Percentiles rank a stretch among this genome's conserved stretches.
Conservation (phyloP, 2,888 invertebrate genomes). For the Rhagium mordax region DNA sequence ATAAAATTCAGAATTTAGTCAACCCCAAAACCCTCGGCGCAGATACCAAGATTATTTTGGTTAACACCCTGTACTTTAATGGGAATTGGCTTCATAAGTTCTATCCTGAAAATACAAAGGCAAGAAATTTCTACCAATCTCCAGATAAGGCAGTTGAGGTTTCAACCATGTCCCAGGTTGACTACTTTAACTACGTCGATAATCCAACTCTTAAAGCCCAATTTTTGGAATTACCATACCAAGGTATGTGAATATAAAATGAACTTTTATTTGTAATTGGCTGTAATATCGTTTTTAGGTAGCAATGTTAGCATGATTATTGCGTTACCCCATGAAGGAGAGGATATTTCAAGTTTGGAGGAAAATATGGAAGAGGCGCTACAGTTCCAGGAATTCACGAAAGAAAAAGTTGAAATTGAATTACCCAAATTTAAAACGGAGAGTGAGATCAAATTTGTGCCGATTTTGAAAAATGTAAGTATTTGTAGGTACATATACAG, state of each 20-base stretch:
- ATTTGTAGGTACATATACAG: too few relatives aligned
- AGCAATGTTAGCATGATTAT: slow-evolving; percentile 54
- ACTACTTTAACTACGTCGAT: slow-evolving; percentile 57
- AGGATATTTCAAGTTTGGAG: slow-evolving; percentile 50
- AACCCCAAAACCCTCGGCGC: slow-evolving; percentile 46
- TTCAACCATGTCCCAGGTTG: slow-evolving; percentile 56
- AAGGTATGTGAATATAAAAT: too few relatives aligned
- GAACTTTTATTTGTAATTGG: too few relatives aligned
- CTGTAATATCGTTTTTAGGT: slow-evolving; percentile 33
- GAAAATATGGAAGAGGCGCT: slow-evolving; percentile 41
- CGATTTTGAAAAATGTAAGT: slow-evolving; percentile 53
- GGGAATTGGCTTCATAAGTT: slow-evolving; percentile 57
- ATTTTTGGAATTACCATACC: slow-evolving; percentile 60
- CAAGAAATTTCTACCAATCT: slow-evolving; percentile 53
- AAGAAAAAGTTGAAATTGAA: slow-evolving; percentile 48
- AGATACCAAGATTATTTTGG: slow-evolving; percentile 58
- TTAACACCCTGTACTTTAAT: slow-evolving; percentile 64
- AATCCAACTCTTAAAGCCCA: slow-evolving; percentile 55
- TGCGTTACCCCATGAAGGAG: slow-evolving; percentile 54
- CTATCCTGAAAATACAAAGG: slow-evolving; percentile 46
- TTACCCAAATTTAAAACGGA: slow-evolving; percentile 56
- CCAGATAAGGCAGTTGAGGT: slow-evolving; percentile 51
- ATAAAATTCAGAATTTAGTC: slow-evolving; percentile 62
- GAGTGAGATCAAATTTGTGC: slow-evolving; percentile 50
- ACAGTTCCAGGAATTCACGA: slow-evolving; percentile 15